Evolutionary conservation across 2,113 vertebrate genomes (phyloP).

Genomic region (Poicephalus meyeri): DNA sequence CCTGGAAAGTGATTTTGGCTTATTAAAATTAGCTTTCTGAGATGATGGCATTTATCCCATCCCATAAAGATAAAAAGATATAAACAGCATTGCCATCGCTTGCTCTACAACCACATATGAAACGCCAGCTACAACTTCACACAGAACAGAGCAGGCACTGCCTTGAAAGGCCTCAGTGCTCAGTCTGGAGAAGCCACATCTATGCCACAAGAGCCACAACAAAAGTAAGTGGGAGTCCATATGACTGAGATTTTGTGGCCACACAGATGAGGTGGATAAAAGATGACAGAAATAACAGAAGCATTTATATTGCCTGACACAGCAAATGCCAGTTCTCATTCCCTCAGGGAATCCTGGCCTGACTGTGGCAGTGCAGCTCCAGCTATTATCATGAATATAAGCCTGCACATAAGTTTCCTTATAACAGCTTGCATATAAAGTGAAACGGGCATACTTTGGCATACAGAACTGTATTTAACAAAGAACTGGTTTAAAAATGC

Average conservation of each 20-base stretch:
- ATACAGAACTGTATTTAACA: not conserved
- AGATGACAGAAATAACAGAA: not conserved
- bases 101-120: not conserved
- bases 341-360: not conserved
- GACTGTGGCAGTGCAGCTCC: not conserved
- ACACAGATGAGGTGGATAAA: not conserved
- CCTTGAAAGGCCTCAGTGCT: not conserved
- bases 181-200: not conserved
- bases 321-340: not conserved
- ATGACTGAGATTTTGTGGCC: not conserved
- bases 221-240: not conserved
- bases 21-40: not conserved
- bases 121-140: not conserved
- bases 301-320: not conserved
- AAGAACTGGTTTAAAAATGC: conserved; percentile 7
- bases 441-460: not conserved
- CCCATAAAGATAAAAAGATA: not conserved
- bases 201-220: not conserved
- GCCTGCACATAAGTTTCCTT: not conserved
- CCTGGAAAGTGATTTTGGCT: not conserved
- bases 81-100: not conserved
- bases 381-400: not conserved
- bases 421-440: not conserved
- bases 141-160: not conserved
- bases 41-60: not conserved